Evolutionary conservation across 2,888 invertebrate genomes (phyloP), one percentile per base, ranked within the genome.

Genomic region (Sericinus montela): DNA sequence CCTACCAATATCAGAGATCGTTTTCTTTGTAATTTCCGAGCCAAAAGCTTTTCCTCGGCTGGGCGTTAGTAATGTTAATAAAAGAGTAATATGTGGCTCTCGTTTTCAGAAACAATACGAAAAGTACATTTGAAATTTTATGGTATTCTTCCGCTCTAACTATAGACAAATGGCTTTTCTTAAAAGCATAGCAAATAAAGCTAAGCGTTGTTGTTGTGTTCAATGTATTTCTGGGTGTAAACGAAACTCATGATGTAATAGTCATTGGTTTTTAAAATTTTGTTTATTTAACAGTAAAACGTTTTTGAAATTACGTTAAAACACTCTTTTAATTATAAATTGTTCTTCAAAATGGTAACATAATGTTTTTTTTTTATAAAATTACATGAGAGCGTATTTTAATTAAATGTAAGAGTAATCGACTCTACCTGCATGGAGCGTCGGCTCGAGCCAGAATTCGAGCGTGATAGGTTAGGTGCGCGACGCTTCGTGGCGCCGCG

Each of bases 401-500:
- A 43, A 48, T 40, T 48, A 15, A 38, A 34, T 30, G 25, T 44
- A 34, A 48, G 48, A 44, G 48, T 48, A 48, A 48, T 48, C 38
- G 40, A 45, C 28, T 39, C 79, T 74, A 93, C 94, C 91, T 96
- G 96, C 85, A 97, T 92, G 45, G 96, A 97, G 53, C 96, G 92
- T 57, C 97, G 91, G 74, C 96, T 96, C 53, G 96, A 96, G 35
- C 94, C 95, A 58, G 95, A 95, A 80, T 97, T 96, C 52, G 97
- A 97, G 63, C 97, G 92, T 16, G 97, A 97, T 46, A 97, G 89
- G 81, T 96, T 92, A n/a, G 97, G 96, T 10, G 97, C 95, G 51
- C 97, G 90, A 42, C 97, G 92, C 78, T 97, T 97, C 53, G 97
- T 97, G 51, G 97, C 97, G 35, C 97, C 97, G 57, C 97, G 92